These are phyloP conservation scores for Apamea crenata DNA, from an alignment of 2,888 invertebrate genomes.

Conservation along the genomic window DNA sequence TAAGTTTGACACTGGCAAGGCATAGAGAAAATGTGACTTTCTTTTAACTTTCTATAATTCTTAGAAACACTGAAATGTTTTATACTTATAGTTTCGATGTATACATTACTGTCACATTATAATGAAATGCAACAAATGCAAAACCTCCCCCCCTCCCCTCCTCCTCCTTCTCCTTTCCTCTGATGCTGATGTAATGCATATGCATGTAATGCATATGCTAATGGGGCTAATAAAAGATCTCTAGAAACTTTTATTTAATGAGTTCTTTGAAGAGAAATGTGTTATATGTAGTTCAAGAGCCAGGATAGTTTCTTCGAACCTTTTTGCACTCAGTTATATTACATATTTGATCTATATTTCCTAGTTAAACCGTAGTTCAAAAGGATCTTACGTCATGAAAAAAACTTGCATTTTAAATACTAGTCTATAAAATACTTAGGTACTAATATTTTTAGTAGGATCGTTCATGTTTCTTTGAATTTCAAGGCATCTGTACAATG, in stretches of 20 bases:
- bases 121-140: too few species aligned
- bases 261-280: background rate
- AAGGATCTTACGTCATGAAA: too few species aligned
- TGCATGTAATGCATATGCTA: too few species aligned
- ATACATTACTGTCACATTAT: constrained; percentile 6
- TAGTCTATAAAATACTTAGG: background rate
- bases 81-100: background rate
- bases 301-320: constrained; percentile 4
- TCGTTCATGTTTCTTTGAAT: background rate
- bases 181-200: too few species aligned
- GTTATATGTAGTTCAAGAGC: background rate
- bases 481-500: background rate
- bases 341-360: background rate
- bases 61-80: background rate
- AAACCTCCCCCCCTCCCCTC: too few species aligned
- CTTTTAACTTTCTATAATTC: background rate
- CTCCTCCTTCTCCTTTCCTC: too few species aligned
- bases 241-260: background rate
- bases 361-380: too few species aligned
- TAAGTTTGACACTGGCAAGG: background rate
- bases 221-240: background rate
- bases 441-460: background rate
- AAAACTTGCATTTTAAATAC: background rate
- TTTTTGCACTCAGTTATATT: background rate
- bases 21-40: background rate